Conservation (phyloP, 1,140 invertebrate species). For the Chionoecetes opilio region DNA sequence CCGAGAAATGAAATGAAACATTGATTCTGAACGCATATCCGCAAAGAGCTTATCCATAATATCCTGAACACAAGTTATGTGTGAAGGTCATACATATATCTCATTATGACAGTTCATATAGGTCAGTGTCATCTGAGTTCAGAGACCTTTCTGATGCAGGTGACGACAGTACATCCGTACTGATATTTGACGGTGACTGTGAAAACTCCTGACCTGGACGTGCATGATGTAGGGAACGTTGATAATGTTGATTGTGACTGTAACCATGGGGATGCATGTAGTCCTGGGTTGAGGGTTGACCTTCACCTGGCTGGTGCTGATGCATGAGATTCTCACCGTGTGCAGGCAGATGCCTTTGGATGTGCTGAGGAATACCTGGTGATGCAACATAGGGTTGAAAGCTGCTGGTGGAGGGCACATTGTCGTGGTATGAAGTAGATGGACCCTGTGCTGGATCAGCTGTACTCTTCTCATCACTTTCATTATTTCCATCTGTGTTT, state of each 20-base stretch:
- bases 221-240: constrained; percentile 56
- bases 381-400: neutral
- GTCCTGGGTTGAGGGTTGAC: constrained; percentile 49
- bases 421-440: constrained; percentile 51
- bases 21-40: too few relatives aligned
- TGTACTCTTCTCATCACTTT: constrained; percentile 56
- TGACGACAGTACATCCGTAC: constrained; percentile 21
- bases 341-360: constrained; percentile 52
- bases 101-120: constrained; percentile 59
- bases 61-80: constrained; percentile 61
- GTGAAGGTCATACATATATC: constrained; percentile 62
- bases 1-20: constrained; percentile 45
- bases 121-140: constrained; percentile 52
- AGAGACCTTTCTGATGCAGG: constrained; percentile 53
- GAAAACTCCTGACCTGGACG: constrained; percentile 29
- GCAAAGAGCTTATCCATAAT: constrained; percentile 58
- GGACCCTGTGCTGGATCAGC: constrained; percentile 35
- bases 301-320: constrained; percentile 57
- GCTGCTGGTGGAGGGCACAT: constrained; percentile 20
- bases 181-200: constrained; percentile 61
- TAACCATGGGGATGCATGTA: constrained; percentile 49
- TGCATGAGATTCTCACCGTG: constrained; percentile 51
- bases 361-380: constrained; percentile 50
- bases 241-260: constrained; percentile 54
- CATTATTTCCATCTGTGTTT: constrained; percentile 53